Conservation (phyloP, 1,140 invertebrate species). For the Sitobion miscanthi region DNA sequence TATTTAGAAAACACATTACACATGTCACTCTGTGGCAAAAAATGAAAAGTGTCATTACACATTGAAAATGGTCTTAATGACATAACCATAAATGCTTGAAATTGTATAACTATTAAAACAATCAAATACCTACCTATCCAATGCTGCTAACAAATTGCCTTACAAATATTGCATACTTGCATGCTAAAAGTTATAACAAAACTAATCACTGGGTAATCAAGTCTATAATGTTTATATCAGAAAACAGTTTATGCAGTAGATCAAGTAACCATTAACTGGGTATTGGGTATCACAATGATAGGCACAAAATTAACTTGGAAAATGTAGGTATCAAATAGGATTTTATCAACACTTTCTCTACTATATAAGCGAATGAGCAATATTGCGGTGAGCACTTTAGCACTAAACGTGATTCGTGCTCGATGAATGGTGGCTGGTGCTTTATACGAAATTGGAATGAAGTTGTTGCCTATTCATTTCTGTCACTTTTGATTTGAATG, state of each 20-base stretch:
- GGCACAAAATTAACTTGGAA: background rate
- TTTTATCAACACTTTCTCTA: background rate
- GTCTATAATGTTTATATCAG: background rate
- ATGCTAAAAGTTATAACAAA: conserved; percentile 23
- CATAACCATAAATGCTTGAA: background rate
- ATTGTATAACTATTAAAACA: background rate
- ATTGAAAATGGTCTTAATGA: background rate
- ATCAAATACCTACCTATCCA: conserved; percentile 28
- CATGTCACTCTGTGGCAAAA: background rate
- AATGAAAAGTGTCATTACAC: background rate
- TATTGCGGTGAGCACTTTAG: background rate
- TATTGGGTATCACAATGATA: conserved; percentile 36
- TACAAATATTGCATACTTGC: background rate
- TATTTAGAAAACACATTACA: background rate
- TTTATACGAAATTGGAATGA: background rate
- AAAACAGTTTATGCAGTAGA: background rate
- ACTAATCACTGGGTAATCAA: conserved; percentile 33
- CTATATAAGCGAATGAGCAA: background rate
- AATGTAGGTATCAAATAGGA: background rate
- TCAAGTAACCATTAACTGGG: conserved; percentile 26
- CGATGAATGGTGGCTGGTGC: background rate
- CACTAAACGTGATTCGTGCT: background rate
- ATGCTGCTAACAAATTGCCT: conserved; percentile 8
- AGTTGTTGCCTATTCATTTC: background rate
- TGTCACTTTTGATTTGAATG: background rate